A percentile compares a stretch with the other conserved stretches of the same genome.
Evolutionary conservation across 2,888 invertebrate species (phyloP).

Genomic region (Sicus ferrugineus): DNA sequence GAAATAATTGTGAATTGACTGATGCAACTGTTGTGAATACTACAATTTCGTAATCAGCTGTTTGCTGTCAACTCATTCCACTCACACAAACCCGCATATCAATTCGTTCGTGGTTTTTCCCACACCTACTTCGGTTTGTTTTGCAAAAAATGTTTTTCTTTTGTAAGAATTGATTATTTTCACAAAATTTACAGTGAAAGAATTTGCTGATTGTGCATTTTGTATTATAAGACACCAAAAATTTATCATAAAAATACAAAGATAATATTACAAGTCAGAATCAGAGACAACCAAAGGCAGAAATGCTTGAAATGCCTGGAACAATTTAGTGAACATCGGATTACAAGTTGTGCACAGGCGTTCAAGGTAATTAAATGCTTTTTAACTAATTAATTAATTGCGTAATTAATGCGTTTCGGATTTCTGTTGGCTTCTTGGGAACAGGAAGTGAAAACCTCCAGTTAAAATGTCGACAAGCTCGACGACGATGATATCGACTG

Average conservation of each 20-base stretch:
- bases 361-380: background rate
- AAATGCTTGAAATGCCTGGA: background rate
- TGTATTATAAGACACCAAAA: background rate
- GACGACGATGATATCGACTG: background rate
- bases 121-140: conserved; percentile 3
- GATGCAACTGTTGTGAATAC: no score
- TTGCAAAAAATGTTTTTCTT: background rate
- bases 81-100: background rate
- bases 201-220: conserved; percentile 5
- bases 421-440: background rate
- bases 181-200: background rate
- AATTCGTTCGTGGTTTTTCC: background rate
- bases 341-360: background rate
- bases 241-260: background rate
- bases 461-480: background rate
- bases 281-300: background rate
- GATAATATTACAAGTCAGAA: background rate
- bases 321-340: background rate
- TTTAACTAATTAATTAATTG: conserved; percentile 13
- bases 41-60: conserved; percentile 23
- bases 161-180: conserved; percentile 27
- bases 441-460: conserved; percentile 20
- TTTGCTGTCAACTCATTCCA: conserved; percentile 7
- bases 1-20: background rate
- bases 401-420: conserved; percentile 19